These are phyloP conservation scores for Lasiommata megera DNA, from an alignment of 2,888 invertebrate genomes.

Conservation along the genomic window DNA sequence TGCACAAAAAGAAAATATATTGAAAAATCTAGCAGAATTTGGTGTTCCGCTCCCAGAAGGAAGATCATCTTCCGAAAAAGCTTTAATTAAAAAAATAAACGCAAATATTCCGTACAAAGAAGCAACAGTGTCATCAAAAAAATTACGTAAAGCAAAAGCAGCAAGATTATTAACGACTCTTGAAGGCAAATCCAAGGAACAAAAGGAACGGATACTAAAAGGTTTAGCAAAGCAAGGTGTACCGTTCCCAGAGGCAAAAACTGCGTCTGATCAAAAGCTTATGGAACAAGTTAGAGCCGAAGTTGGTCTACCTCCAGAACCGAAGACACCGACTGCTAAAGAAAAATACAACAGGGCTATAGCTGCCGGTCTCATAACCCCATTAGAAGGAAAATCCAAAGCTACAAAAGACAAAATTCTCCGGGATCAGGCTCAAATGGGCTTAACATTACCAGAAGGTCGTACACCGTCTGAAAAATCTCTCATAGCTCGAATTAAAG, in stretches of 20 bases:
- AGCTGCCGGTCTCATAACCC: slow-evolving; percentile 40
- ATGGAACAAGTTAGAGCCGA: slow-evolving; percentile 33
- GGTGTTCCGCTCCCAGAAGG: slow-evolving; percentile 42
- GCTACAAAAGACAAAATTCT: slow-evolving; percentile 36
- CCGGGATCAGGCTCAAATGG: slow-evolving; percentile 22
- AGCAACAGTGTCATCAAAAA: slow-evolving; percentile 1
- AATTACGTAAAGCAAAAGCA: too few relatives aligned
- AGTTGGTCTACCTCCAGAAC: slow-evolving; percentile 38
- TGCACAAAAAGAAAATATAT: slow-evolving; percentile 35
- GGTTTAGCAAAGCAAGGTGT: slow-evolving; percentile 32
- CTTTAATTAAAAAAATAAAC: slow-evolving; percentile 37
- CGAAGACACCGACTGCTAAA: slow-evolving; percentile 38
- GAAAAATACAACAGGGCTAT: slow-evolving; percentile 39
- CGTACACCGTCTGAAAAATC: slow-evolving; percentile 28
- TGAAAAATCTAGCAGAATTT: slow-evolving; percentile 23
- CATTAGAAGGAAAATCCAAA: slow-evolving; percentile 43
- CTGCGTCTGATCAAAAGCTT: slow-evolving; percentile 36
- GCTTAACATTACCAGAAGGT: slow-evolving; percentile 26
- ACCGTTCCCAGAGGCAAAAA: slow-evolving; percentile 36
- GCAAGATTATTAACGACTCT: slow-evolving; percentile 36
- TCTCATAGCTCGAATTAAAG: slow-evolving; percentile 19
- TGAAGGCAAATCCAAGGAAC: slow-evolving; percentile 36
- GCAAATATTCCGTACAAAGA: slow-evolving; percentile 5
- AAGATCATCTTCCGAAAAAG: slow-evolving; percentile 42
- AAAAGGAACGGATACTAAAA: slow-evolving; percentile 40